Percentiles rank a stretch among this genome's conserved stretches.
These are phyloP conservation scores for Albula goreensis DNA, from an alignment of 2,113 vertebrate genomes.

Conservation along the genomic window DNA sequence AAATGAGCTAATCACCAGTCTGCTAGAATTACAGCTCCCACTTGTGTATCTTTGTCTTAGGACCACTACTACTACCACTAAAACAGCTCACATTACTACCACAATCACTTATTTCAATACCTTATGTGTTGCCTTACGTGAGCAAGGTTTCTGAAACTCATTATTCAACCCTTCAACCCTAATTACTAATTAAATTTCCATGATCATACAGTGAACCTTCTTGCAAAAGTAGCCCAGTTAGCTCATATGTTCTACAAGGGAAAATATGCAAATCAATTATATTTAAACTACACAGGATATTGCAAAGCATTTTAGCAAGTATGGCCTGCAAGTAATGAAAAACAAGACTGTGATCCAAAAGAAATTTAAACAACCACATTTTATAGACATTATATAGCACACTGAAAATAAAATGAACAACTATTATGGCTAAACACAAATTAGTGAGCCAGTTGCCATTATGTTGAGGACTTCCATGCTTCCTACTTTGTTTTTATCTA, in stretches of 20 bases:
- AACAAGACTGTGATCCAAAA: conserved; percentile 46
- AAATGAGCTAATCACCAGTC: neutral
- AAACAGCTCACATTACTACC: neutral
- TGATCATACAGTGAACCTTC: neutral
- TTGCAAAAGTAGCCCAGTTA: conserved; percentile 32
- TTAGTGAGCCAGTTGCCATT: neutral
- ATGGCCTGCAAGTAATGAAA: conserved; percentile 51
- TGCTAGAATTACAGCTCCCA: neutral
- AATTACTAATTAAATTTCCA: neutral
- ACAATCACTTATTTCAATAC: neutral
- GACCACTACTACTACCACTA: neutral
- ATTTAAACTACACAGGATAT: conserved; percentile 48
- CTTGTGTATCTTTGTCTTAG: neutral
- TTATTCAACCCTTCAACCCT: too few species aligned
- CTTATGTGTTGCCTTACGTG: neutral
- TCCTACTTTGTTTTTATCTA: neutral
- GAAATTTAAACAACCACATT: conserved; percentile 49
- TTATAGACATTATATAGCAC: conserved; percentile 31
- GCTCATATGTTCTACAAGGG: conserved; percentile 2
- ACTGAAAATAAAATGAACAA: conserved; percentile 36
- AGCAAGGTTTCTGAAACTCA: neutral
- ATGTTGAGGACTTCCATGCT: neutral
- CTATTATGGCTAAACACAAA: conserved; percentile 41
- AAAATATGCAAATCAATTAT: conserved; percentile 28
- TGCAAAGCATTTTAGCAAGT: conserved; percentile 51